Base-by-base conservation (phyloP, 2,888 invertebrate genomes). In the Hemaris fuciformis region DNA sequence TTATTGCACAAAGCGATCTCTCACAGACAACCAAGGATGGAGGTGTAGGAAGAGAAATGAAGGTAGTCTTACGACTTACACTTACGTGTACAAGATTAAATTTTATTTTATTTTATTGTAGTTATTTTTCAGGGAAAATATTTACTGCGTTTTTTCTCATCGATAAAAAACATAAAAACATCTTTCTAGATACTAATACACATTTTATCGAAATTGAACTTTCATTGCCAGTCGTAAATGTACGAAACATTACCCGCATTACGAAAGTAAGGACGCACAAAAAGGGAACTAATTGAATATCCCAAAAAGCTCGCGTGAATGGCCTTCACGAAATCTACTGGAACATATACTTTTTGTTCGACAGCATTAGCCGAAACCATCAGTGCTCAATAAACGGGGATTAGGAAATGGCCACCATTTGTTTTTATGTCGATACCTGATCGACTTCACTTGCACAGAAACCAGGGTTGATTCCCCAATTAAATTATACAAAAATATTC, bases 151-250 rank as follows among this genome's bases (percentile, higher is more conserved):
- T n/a, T n/a, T n/a, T n/a, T n/a, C n/a, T n/a, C n/a, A n/a, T n/a
- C 1, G 20, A 22, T 10, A 45, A 6, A 25, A 4, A 15, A 46
- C 43, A 1, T 22, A 22, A n/a, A n/a, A 20, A 20, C 1, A 22
- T 23, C 13, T n/a, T 46, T 23, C 22, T n/a, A 46, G 13, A 46
- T 46, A 23, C 46, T 25, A 25, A 25, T 3, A 42, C 22, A 23
- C n/a, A 23, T 45, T 56, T 62, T 59, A 62, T 31, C 23, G 59
- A 59, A 62, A 62, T 62, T 59, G 59, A 62, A 59, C 27, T 56
- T 62, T 62, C 41, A 62, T 62, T 42, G 31, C 42, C 53, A 20
- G 31, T 38, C 59, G 62, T 62, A 62, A 59, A 62, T 56, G 53
- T 53, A 43, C 41, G 46, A 61, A 57, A 61, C 57, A 61, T 61